Evolutionary conservation across 2,888 invertebrate species (phyloP).

Genomic region (Lobophora halterata): DNA sequence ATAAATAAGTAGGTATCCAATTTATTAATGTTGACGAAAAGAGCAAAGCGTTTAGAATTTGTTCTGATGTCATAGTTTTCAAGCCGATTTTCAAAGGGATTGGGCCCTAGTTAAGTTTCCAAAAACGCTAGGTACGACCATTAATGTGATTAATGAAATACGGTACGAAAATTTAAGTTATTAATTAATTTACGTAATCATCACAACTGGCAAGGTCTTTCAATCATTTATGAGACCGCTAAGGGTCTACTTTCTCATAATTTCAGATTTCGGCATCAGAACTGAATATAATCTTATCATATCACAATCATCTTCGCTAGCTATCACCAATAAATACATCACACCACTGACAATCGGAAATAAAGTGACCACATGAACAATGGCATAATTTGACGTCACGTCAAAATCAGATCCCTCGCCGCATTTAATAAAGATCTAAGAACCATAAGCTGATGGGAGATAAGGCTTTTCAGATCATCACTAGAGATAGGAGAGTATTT

Average conservation of each 20-base stretch:
- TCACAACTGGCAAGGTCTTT: slow-evolving; percentile 7
- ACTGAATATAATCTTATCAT: slow-evolving; percentile 66
- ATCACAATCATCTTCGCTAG: slow-evolving; percentile 45
- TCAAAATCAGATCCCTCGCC: slow-evolving; percentile 54
- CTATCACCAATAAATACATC: slow-evolving; percentile 73
- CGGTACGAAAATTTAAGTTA: no score
- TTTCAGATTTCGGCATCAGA: slow-evolving; percentile 39
- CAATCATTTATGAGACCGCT: slow-evolving; percentile 25
- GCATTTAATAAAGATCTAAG: slow-evolving; percentile 79
- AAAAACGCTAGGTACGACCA: no score
- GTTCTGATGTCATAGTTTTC: no score
- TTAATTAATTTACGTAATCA: not conserved
- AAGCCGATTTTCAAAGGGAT: no score
- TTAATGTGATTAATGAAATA: no score
- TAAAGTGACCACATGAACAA: slow-evolving; percentile 62
- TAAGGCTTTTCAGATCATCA: slow-evolving; percentile 75
- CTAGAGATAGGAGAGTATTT: slow-evolving; percentile 74
- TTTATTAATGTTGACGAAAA: no score
- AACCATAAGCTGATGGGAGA: slow-evolving; percentile 69
- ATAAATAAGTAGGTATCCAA: no score
- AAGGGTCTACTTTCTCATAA: slow-evolving; percentile 30
- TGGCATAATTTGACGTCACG: slow-evolving; percentile 68
- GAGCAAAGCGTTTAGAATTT: no score
- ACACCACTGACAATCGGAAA: slow-evolving; percentile 50
- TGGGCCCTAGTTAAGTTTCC: no score